Conservation (phyloP, 2,797 vertebrate genomes). For the Poecile montanus region DNA sequence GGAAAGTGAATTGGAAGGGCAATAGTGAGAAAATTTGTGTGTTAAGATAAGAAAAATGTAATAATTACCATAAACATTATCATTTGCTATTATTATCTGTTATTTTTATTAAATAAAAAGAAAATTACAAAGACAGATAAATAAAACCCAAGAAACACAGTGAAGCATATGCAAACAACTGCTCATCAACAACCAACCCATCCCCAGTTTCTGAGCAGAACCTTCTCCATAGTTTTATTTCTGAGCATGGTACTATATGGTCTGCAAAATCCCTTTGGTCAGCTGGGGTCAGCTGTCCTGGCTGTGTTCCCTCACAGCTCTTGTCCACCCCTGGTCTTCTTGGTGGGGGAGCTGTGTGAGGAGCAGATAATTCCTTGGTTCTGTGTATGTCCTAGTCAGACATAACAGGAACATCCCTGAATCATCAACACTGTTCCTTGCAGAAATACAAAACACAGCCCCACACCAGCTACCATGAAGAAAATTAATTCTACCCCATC, state of each 20-base stretch:
- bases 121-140: not conserved
- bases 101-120: not conserved
- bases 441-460: not conserved
- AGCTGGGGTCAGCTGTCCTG: too few species aligned
- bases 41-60: not conserved
- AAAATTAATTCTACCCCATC: not conserved
- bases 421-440: not conserved
- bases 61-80: not conserved
- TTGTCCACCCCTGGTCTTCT: not conserved
- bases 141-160: not conserved
- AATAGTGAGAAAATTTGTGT: not conserved
- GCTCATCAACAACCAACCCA: rapidly evolving
- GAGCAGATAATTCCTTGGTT: not conserved
- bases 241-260: rapidly evolving
- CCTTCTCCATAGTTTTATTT: not conserved
- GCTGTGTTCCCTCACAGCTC: not conserved
- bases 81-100: not conserved
- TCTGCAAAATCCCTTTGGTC: not conserved
- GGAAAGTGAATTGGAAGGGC: not conserved
- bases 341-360: too few species aligned
- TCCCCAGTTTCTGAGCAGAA: not conserved
- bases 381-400: not conserved
- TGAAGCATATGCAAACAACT: not conserved
- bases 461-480: not conserved
- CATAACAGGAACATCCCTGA: rapidly evolving